Percentiles rank a stretch among this genome's conserved stretches.
These are phyloP conservation scores for Seriola aureovittata DNA, from an alignment of 2,113 vertebrate genomes.

Conservation along the genomic window DNA sequence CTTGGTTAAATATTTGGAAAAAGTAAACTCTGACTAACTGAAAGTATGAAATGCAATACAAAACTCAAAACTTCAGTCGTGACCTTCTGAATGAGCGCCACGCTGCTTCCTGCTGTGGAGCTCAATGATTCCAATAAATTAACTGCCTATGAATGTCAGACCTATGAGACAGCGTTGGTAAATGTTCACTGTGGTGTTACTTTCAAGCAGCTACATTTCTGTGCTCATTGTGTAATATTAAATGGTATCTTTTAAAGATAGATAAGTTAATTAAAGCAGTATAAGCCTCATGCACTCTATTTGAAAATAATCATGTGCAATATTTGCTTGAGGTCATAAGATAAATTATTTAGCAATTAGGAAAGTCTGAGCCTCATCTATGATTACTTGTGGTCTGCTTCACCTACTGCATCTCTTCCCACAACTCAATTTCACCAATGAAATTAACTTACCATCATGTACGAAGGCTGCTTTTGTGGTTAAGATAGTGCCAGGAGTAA, in stretches of 20 bases:
- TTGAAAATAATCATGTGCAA: slow-evolving; percentile 1
- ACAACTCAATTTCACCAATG: slow-evolving; percentile 14
- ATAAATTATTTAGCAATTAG: slow-evolving; percentile 14
- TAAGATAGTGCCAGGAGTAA: slow-evolving; percentile 21
- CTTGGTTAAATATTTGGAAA: background rate
- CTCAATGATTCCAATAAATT: slow-evolving; percentile 17
- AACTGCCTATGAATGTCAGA: background rate
- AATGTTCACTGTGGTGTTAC: background rate
- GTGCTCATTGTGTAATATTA: background rate
- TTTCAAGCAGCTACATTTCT: background rate
- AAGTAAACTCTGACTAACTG: background rate
- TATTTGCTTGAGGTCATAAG: background rate
- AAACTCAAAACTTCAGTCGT: background rate
- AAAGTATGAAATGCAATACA: background rate
- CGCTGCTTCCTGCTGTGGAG: slow-evolving; percentile 15
- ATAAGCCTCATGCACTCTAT: background rate
- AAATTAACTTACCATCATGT: slow-evolving; percentile 1
- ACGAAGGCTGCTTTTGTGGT: background rate
- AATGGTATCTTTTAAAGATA: background rate
- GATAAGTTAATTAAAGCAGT: background rate
- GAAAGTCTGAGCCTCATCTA: slow-evolving; percentile 18
- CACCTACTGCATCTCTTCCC: background rate
- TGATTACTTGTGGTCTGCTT: slow-evolving; percentile 22
- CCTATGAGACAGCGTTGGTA: background rate
- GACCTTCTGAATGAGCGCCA: background rate